Conservation (phyloP, 1,140 invertebrate genomes). For the Heliconius congener region DNA sequence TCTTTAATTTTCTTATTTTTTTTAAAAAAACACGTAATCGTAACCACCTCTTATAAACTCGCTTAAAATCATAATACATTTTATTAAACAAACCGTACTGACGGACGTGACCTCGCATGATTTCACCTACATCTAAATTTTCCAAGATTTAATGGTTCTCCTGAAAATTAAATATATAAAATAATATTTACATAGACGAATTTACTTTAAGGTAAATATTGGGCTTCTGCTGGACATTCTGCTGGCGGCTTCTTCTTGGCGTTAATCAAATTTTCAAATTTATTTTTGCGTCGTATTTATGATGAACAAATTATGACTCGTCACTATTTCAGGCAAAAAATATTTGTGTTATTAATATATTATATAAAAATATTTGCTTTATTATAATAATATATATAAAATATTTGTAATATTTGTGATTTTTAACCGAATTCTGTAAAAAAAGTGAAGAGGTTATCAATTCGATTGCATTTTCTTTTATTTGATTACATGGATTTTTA, state of each 20-base stretch:
- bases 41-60: slow-evolving; percentile 10
- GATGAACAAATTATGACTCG: not conserved
- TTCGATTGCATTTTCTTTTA: too few species aligned
- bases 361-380: too few species aligned
- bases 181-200: slow-evolving; percentile 24
- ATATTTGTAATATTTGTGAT: too few species aligned
- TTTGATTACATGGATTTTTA: too few species aligned
- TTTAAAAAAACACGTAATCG: not conserved
- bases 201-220: slow-evolving; percentile 1
- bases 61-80: slow-evolving; percentile 37
- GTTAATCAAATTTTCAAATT: not conserved
- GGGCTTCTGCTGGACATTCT: not conserved
- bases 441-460: too few species aligned
- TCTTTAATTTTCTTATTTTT: not conserved
- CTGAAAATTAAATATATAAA: slow-evolving; percentile 36
- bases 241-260: not conserved
- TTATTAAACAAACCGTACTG: slow-evolving; percentile 47
- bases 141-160: slow-evolving; percentile 36
- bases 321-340: not conserved
- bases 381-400: too few species aligned
- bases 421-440: too few species aligned
- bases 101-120: slow-evolving; percentile 44
- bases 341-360: too few species aligned
- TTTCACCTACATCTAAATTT: slow-evolving; percentile 40
- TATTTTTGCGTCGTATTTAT: not conserved